A percentile compares a stretch with the other conserved stretches of the same genome.
phyloP scores from a whole-genome alignment of 2,888 invertebrate species.

The Pyrrhosoma nymphula region DNA sequence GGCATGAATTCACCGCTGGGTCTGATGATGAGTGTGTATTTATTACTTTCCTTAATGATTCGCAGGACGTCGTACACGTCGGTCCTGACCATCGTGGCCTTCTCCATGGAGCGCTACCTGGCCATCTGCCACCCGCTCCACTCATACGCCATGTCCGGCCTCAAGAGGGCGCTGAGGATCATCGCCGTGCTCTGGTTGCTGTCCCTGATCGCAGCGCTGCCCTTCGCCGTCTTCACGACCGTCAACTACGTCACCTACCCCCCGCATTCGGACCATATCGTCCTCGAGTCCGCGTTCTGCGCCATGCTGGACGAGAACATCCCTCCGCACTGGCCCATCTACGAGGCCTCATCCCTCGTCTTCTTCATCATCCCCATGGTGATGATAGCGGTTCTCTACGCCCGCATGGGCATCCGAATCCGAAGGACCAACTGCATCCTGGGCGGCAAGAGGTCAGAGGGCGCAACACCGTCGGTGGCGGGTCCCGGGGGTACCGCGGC shows the following conservation, averaged over 20 bases:
- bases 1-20: no score
- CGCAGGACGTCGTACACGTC: slow-evolving; percentile 93
- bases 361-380: slow-evolving; percentile 89
- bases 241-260: slow-evolving; percentile 89
- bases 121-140: slow-evolving; percentile 94
- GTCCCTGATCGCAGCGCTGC: slow-evolving; percentile 87
- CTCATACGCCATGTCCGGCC: slow-evolving; percentile 90
- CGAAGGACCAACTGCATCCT: slow-evolving; percentile 78
- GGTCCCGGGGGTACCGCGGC: neutral
- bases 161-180: slow-evolving; percentile 89
- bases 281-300: slow-evolving; percentile 90
- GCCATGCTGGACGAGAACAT: slow-evolving; percentile 83
- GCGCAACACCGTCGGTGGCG: neutral
- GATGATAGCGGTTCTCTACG: slow-evolving; percentile 88
- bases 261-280: slow-evolving; percentile 79
- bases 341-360: slow-evolving; percentile 89
- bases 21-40: no score
- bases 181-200: slow-evolving; percentile 89
- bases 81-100: slow-evolving; percentile 94
- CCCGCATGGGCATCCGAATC: slow-evolving; percentile 88
- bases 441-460: slow-evolving; percentile 79
- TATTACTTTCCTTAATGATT: slow-evolving; percentile 70
- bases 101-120: slow-evolving; percentile 93
- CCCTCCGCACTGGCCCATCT: slow-evolving; percentile 83
- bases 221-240: slow-evolving; percentile 87